Evolutionary conservation across 2,797 vertebrate species (phyloP), one percentile per base, ranked within the genome.

Genomic region (Phalloptychus januarius): DNA sequence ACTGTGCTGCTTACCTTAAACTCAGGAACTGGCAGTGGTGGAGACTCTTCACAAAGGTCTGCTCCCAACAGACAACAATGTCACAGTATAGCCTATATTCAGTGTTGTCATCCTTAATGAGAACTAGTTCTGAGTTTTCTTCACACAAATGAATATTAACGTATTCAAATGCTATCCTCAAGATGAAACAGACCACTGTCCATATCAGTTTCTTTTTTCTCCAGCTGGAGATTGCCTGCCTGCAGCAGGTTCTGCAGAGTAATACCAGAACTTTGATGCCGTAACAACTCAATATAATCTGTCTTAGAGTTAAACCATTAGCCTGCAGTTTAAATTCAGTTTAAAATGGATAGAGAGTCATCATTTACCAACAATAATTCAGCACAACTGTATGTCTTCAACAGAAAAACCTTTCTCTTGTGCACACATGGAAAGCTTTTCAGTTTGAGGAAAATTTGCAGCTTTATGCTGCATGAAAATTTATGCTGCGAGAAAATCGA

Each of bases 11-110:
- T 88, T 99, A 99, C 94, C 97, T 99, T 93, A 99, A 98, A 93
- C 96, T 99, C 76, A 96, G 97, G 79, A 99, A 99, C 93, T 99
- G 98, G 98, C 98, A 99, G 80, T 99, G 98, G 98, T 99, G 98
- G 98, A 95, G 98, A 76, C 96, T 99, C 54, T 99, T 99, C 92
- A 99, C 98, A 77, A 99, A 99, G 95, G 98, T 97, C 85, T 92
- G 93, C 13, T 31, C 4, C 28, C n/a, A 7, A 0, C n/a, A 44
- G 54, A 7, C 36, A 73, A 71, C 46, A 38, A 31, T 0, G 52
- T 72, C 44, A 36, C 63, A 67, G 11, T 25, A 20, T 40, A 23
- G 38, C 10, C 4, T 31, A 20, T 28, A 3, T 58, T 46, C 1
- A 13, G 10, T 67, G 38, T 25, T 40, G 23, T 13, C 11, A 25